Base-by-base conservation (phyloP, 2,888 invertebrate genomes). In the Hypomecis punctinalis region DNA sequence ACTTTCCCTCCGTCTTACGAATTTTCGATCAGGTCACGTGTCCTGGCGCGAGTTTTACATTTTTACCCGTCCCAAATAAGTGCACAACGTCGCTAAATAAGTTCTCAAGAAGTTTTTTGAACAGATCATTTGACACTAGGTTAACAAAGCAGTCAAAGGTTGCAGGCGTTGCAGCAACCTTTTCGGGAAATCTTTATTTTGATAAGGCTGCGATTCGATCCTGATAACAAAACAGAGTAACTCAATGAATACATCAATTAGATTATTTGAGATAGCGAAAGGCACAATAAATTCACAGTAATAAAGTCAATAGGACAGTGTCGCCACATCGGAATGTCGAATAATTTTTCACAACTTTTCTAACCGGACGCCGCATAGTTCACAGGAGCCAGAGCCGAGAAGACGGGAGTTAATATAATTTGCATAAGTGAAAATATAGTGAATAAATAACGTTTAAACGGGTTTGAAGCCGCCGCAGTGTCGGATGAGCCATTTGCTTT, bases 401-500 rank as follows among this genome's bases (percentile, higher is more conserved):
- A 37, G 13, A 47, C 53, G 47, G 61, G 56, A 56, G 62, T 79
- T 82, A 76, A 79, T 79, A 71, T 69, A 76, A 90, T 92, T 91
- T 83, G 85, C 91, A 91, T 91, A 91, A 91, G 91, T 91, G 92
- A 91, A 91, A 91, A 90, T 89, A 83, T 82, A 10, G 80, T 78
- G 83, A 83, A 88, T 86, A 66, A 57, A 57, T 66, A 66, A 71
- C 73, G 67, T 66, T 66, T 76, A 79, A 87, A 85, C 88, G 78
- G 80, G 88, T 86, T 86, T 76, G 56, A 65, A 43, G 37, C 47
- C 36, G 52, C 43, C 49, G 39, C 53, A 40, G 47, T 43, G 36
- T 61, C 51, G 48, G 61, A 53, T 63, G 47, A 57, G 64, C 67
- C 72, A 78, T 82, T 82, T 84, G 86, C 89, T 90, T 89, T 90